These are phyloP conservation scores for Heterohyrax brucei DNA, from an alignment of 2,797 vertebrate genomes.

Conservation along the genomic window DNA sequence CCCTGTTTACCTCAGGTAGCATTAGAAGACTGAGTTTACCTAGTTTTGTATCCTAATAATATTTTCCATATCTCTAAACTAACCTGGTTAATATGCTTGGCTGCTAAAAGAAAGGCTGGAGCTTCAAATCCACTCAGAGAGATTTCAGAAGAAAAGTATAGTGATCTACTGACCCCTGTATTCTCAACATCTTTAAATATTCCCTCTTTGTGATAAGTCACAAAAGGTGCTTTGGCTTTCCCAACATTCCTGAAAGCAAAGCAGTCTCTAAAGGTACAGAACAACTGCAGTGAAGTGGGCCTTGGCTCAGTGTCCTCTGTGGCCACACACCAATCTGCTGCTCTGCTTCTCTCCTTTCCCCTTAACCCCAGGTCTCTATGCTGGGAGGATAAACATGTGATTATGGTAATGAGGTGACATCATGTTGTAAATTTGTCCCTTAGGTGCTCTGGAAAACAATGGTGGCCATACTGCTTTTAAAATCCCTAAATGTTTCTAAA, in stretches of 20 bases:
- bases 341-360: background rate
- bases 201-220: background rate
- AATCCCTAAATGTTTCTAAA: background rate
- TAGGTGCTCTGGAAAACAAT: background rate
- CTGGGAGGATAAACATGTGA: background rate
- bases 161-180: background rate
- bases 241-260: background rate
- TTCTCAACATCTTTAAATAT: background rate
- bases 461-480: background rate
- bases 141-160: no score
- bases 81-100: no score
- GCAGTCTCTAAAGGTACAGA: background rate
- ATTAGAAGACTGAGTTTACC: background rate
- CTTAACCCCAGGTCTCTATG: background rate
- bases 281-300: background rate
- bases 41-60: background rate
- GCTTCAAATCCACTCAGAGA: no score
- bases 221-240: background rate
- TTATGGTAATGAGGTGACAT: fast-evolving
- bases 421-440: background rate
- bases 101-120: no score
- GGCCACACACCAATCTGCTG: background rate
- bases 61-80: background rate
- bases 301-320: fast-evolving
- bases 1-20: background rate